Evolutionary conservation across 2,113 vertebrate genomes (phyloP).

Genomic region (cattle (Bos taurus)): DNA sequence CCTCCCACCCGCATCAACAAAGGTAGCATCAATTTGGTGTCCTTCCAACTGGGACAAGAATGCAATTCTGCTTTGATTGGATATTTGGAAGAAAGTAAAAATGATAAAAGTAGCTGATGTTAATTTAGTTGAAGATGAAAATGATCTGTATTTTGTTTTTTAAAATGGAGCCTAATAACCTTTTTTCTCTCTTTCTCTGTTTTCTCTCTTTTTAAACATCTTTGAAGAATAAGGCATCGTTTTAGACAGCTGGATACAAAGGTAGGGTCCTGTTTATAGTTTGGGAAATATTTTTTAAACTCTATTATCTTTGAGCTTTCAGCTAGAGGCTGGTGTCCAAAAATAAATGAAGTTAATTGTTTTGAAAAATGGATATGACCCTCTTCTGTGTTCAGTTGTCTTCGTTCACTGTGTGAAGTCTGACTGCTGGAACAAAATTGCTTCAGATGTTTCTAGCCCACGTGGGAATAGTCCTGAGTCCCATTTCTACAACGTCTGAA

Average conservation of each 20-base stretch:
- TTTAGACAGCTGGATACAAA: conserved; percentile 83
- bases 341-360: neutral
- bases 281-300: neutral
- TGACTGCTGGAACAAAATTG: too few species aligned
- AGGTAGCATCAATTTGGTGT: neutral
- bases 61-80: neutral
- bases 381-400: neutral
- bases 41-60: neutral
- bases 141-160: neutral
- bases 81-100: neutral
- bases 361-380: neutral
- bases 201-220: neutral
- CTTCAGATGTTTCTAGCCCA: too few species aligned
- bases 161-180: neutral
- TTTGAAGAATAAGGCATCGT: conserved; percentile 78
- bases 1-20: accelerated
- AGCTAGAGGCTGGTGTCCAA: neutral
- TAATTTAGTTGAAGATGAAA: neutral
- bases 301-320: neutral
- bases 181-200: neutral
- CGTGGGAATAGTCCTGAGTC: accelerated
- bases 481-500: neutral
- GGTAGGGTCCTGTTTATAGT: conserved; percentile 65
- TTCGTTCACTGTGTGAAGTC: neutral
- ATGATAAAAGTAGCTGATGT: neutral